Evolutionary conservation across 1,140 invertebrate species (phyloP).

Genomic region (Cotesia typhae): DNA sequence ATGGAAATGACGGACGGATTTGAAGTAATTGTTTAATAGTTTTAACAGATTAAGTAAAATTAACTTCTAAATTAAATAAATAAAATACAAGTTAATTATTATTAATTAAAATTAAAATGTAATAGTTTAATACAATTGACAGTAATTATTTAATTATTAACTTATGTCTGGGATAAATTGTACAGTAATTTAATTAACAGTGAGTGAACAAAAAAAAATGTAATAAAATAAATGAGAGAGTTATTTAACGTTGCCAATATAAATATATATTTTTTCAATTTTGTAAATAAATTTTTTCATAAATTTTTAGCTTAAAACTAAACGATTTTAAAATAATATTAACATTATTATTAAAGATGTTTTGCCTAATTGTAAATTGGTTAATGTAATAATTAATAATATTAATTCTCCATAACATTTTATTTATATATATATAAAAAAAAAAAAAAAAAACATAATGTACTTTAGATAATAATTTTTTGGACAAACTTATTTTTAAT

Average conservation of each 20-base stretch:
- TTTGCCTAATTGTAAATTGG: slow-evolving; percentile 11
- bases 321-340: no score
- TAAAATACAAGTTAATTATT: no score
- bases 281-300: slow-evolving; percentile 21
- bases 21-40: no score
- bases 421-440: slow-evolving; percentile 44
- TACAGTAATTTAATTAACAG: no score
- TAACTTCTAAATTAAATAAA: no score
- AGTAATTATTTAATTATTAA: no score
- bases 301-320: slow-evolving; percentile 16
- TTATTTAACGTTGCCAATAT: slow-evolving; percentile 34
- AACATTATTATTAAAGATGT: neutral
- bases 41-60: no score
- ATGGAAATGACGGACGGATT: no score
- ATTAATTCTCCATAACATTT: slow-evolving; percentile 34
- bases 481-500: neutral
- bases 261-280: slow-evolving; percentile 31
- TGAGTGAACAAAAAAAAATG: neutral
- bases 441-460: slow-evolving; percentile 37
- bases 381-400: neutral
- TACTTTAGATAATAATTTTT: slow-evolving; percentile 15
- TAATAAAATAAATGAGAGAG: slow-evolving; percentile 1
- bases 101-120: no score
- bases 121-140: no score
- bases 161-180: no score